Conservation (phyloP, 2,113 vertebrate species). For the Tragelaphus imberbis region DNA sequence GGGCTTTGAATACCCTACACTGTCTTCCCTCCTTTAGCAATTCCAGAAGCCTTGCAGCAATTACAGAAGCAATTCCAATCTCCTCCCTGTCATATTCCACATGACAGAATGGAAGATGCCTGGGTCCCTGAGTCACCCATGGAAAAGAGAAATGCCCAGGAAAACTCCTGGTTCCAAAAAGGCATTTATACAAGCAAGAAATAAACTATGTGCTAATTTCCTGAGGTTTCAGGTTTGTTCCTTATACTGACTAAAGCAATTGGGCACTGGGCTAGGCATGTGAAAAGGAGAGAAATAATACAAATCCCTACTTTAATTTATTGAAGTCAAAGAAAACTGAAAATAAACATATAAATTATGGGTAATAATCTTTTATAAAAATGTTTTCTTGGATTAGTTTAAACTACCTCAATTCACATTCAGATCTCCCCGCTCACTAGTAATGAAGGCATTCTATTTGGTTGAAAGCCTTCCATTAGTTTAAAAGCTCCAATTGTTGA, state of each 20-base stretch:
- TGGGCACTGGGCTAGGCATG: background rate
- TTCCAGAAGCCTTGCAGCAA: background rate
- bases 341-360: constrained; percentile 64
- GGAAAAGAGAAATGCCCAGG: background rate
- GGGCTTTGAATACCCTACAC: background rate
- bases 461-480: constrained; percentile 65
- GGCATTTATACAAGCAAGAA: background rate
- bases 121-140: background rate
- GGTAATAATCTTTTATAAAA: constrained; percentile 51
- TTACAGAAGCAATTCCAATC: background rate
- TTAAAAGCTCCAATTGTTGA: constrained; percentile 71
- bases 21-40: background rate
- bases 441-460: constrained; percentile 58
- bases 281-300: constrained; percentile 15
- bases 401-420: constrained; percentile 55
- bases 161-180: background rate
- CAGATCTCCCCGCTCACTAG: constrained; percentile 8
- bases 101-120: background rate
- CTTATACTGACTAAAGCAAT: background rate
- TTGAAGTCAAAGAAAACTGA: constrained; percentile 53
- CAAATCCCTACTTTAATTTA: constrained; percentile 34
- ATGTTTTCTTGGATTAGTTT: constrained; percentile 50
- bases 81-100: background rate
- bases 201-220: background rate
- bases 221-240: background rate